Conservation (phyloP, 2,113 vertebrate species). For the Poeciliopsis prolifica region DNA sequence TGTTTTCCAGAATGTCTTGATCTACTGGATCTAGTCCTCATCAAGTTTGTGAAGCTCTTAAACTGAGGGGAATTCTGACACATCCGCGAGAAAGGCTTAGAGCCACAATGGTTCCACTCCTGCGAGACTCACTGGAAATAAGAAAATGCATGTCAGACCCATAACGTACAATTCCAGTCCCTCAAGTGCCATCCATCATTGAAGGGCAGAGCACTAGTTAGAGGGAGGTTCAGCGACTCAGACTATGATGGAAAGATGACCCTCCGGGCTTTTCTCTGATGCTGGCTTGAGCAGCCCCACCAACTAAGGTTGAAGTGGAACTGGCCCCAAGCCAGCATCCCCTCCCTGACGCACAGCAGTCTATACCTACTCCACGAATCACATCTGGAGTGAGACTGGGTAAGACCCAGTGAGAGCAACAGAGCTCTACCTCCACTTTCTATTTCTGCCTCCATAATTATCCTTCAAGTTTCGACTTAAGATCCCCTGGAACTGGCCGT, state of each 20-base stretch:
- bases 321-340: slow-evolving; percentile 61
- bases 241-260: slow-evolving; percentile 73
- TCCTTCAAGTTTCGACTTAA: slow-evolving; percentile 52
- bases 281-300: slow-evolving; percentile 59
- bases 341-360: slow-evolving; percentile 41
- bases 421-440: slow-evolving; percentile 47
- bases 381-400: slow-evolving; percentile 54
- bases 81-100: slow-evolving; percentile 62
- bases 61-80: slow-evolving; percentile 51
- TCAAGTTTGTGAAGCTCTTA: slow-evolving; percentile 45
- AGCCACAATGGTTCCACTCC: slow-evolving; percentile 58
- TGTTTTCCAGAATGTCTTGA: slow-evolving; percentile 19
- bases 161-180: slow-evolving; percentile 74
- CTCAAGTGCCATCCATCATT: slow-evolving; percentile 82
- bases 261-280: slow-evolving; percentile 71
- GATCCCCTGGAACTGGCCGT: slow-evolving; percentile 45
- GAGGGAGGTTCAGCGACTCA: slow-evolving; percentile 71
- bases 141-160: slow-evolving; percentile 78
- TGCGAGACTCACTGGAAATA: slow-evolving; percentile 73
- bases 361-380: slow-evolving; percentile 66
- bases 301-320: slow-evolving; percentile 74
- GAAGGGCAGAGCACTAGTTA: slow-evolving; percentile 80
- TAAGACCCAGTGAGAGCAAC: slow-evolving; percentile 55
- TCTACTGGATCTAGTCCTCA: slow-evolving; percentile 21
- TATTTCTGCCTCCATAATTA: slow-evolving; percentile 66